Base-by-base conservation (phyloP, 2,113 vertebrate genomes). In the Illadopsis cleaveri region DNA sequence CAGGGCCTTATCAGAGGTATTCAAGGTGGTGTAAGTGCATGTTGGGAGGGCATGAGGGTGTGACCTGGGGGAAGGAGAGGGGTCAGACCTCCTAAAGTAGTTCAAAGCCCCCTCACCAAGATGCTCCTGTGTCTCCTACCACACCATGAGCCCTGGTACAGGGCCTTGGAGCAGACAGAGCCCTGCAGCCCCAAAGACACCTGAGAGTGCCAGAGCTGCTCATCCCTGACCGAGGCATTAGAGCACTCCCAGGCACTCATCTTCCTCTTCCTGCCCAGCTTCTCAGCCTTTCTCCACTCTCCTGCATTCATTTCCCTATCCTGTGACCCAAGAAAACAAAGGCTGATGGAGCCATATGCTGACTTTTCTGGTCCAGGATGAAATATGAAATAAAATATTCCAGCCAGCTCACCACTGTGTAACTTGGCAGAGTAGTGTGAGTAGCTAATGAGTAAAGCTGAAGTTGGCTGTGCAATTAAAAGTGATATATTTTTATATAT, bases 391-490 rank as follows among this genome's bases (percentile, higher is more conserved):
- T 88, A 82, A 96, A 96, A 94, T 70, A 92, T 64, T 61, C 82
- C 96, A 89, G 88, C 72, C 88, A 83, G 79, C 77, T 93, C 20
- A 1, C 85, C 88, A 68, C 94, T 96, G 90, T 94, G 86, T 93
- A 90, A 93, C 95, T 96, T 97, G 96, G 96, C 96, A 96, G 62
- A 51, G 64, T 1, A 68, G 38, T 0, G 0, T n/a, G 70, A 85
- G 89, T 50, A 95, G 91, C 90, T 95, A 96, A 97, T 89, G 96
- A 95, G 82, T 86, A 96, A 94, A 96, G 92, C 96, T 94, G 92
- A 86, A 92, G 79, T 78, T 95, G 94, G 88, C 88, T 78, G 37
- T 31, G 38, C 91, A 96, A 97, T 96, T 97, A 96, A 86, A 96
- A 93, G 92, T 71, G 82, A 97, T 96, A 92, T 94, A 94, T 96